A percentile compares a stretch with the other conserved stretches of the same genome.
phyloP scores from a whole-genome alignment of 2,113 vertebrate species.

The Elachura formosa region DNA sequence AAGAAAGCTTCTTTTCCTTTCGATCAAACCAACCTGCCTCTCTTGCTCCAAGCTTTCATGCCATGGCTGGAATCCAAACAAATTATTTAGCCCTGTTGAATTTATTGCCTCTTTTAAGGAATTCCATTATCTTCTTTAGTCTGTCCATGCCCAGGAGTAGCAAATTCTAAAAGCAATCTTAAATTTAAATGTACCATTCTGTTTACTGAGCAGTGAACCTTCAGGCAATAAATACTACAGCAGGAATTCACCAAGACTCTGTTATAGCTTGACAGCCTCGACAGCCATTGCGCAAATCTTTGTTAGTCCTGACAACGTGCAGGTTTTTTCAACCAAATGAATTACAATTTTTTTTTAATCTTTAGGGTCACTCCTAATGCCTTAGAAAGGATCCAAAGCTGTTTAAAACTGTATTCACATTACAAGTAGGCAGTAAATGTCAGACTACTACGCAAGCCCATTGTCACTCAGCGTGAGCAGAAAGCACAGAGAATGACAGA shows the following conservation, averaged over 20 bases:
- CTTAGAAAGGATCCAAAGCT: constrained; percentile 22
- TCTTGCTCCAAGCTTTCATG: neutral
- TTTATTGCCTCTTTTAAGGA: neutral
- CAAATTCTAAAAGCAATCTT: constrained; percentile 31
- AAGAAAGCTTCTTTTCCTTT: neutral
- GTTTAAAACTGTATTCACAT: constrained; percentile 21
- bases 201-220: constrained; percentile 29
- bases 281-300: constrained; percentile 7
- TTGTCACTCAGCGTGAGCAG: neutral
- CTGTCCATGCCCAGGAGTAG: neutral
- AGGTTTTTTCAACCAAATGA: neutral
- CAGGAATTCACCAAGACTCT: constrained; percentile 4
- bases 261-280: constrained; percentile 36
- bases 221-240: constrained; percentile 35
- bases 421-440: constrained; percentile 32
- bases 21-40: neutral
- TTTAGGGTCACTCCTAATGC: neutral
- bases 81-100: constrained; percentile 3
- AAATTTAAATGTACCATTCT: constrained; percentile 42
- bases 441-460: neutral
- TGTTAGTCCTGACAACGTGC: constrained; percentile 6
- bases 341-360: constrained; percentile 58
- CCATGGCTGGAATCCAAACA: neutral
- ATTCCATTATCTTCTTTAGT: constrained; percentile 1
- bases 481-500: neutral